Evolutionary conservation across 2,797 vertebrate species (phyloP).

Genomic region (Tinamus major): DNA sequence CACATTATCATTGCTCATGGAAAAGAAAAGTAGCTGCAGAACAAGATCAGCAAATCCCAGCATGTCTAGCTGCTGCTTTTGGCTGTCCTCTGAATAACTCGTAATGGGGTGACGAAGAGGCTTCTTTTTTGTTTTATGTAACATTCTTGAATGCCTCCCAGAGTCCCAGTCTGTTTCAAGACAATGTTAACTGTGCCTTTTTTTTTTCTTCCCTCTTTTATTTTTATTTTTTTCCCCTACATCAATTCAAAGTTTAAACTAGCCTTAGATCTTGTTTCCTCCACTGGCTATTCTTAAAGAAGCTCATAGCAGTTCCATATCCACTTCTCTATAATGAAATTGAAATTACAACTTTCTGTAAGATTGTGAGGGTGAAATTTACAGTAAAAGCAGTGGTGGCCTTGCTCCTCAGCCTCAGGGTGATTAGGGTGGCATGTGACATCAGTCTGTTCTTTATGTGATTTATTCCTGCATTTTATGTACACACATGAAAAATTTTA

Average conservation of each 20-base stretch:
- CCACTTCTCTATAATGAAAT: neutral
- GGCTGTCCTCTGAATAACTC: neutral
- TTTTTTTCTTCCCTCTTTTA: neutral
- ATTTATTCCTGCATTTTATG: neutral
- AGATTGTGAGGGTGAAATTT: neutral
- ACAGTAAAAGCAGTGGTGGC: neutral
- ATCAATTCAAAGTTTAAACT: neutral
- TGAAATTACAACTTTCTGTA: neutral
- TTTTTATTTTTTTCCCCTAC: accelerated
- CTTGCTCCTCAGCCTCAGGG: neutral
- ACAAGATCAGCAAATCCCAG: neutral
- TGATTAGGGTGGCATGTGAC: neutral
- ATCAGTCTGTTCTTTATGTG: neutral
- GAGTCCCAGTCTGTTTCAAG: neutral
- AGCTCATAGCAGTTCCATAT: neutral
- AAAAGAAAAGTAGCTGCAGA: neutral
- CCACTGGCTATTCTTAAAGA: neutral
- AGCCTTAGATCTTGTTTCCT: neutral
- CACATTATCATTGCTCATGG: neutral
- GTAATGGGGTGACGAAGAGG: neutral
- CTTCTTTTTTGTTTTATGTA: neutral
- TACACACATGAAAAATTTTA: neutral
- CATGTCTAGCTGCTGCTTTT: neutral
- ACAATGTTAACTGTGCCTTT: neutral
- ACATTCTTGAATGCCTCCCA: neutral